Conservation (phyloP, 2,113 vertebrate genomes). For the Halcyon malimbica region DNA sequence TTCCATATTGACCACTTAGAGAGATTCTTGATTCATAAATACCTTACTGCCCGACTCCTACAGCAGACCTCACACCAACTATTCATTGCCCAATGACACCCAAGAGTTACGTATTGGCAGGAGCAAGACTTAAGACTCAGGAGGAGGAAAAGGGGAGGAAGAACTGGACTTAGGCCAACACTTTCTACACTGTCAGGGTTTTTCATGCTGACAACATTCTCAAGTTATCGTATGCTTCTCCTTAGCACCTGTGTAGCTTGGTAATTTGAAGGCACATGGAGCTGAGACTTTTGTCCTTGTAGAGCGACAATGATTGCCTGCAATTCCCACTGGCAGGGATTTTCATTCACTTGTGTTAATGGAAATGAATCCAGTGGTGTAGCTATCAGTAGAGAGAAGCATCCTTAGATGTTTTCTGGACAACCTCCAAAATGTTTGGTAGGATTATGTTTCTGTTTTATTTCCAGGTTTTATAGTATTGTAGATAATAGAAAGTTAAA, state of each 20-base stretch:
- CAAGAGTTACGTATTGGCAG: neutral
- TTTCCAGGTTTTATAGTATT: constrained; percentile 15
- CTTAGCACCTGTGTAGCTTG: neutral
- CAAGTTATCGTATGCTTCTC: neutral
- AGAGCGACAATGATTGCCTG: fast-evolving
- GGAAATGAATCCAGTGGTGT: neutral
- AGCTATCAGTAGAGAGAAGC: constrained; percentile 5
- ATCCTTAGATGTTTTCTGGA: constrained; percentile 1
- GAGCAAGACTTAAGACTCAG: neutral
- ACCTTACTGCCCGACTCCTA: neutral
- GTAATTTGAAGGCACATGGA: neutral
- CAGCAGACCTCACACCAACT: neutral
- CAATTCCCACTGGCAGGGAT: neutral
- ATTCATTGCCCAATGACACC: neutral
- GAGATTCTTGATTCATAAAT: neutral
- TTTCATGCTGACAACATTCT: neutral
- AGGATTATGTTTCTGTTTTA: constrained; percentile 21
- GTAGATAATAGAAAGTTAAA: constrained; percentile 49
- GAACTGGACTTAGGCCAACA: neutral
- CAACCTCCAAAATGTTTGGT: neutral
- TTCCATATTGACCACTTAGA: neutral
- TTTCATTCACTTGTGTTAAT: neutral
- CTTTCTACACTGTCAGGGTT: neutral
- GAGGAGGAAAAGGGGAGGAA: neutral
- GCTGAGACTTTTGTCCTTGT: neutral